Base-by-base conservation (phyloP, 2,113 vertebrate species). In the Crotalus helleri region DNA sequence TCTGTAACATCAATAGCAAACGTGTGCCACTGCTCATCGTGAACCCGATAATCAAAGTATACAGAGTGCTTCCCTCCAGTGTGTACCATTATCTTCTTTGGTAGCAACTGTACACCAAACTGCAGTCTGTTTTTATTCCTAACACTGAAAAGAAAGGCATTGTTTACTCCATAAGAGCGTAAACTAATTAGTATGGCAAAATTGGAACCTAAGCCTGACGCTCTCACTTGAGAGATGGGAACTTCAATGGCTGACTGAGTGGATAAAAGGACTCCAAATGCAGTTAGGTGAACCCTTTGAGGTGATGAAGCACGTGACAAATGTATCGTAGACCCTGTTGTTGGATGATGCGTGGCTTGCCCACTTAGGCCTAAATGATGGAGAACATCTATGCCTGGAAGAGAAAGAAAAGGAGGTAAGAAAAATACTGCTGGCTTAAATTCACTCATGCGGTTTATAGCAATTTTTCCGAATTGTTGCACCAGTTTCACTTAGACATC, bases 141-240 rank as follows among this genome's bases (percentile, higher is more conserved):
- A 95, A 99, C 95, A 96, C 98, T 99, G 97, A 99, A 98, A 97
- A 99, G 97, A 97, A 99, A 99, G 93, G 99, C 99, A 96, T 99
- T 99, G 96, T 98, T 99, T 94, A 97, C 97, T 97, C 96, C 97
- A 97, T 98, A 97, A 94, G 99, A 99, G 96, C 98, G 98, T 89
- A 99, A 89, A 94, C 98, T 98, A 94, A 98, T 97, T 95, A 99
- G 88, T 90, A 99, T 58, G 29, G 98, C 98, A 97, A 99, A 99
- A 89, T 97, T 98, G 88, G 96, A 97, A 85, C 97, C 98, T 61
- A 98, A 93, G 33, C 95, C 97, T 2, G 97, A 90, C 2, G 98
- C 98, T 94, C 99, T 96, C 93, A 99, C 96, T 95, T 94, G 97
- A 95, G 61, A 0, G 12, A 97, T 23, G 3, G 98, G 97, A 92